Percentiles rank a stretch among this genome's conserved stretches.
phyloP scores from a whole-genome alignment of 2,113 vertebrate species.

The Perccottus glenii region DNA sequence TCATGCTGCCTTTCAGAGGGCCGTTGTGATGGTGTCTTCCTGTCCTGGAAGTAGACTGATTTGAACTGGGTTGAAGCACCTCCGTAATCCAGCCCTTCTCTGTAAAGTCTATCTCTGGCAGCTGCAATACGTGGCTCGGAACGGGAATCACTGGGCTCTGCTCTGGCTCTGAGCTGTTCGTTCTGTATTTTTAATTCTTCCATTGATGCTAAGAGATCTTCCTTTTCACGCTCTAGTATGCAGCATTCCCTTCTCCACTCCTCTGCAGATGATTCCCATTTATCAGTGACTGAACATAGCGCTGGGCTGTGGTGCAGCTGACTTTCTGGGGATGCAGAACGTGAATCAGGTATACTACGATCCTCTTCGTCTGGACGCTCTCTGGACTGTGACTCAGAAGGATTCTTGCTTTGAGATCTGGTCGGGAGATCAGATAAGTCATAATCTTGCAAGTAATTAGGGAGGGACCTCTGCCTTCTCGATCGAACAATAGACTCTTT shows the following conservation, averaged over 20 bases:
- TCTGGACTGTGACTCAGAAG: neutral
- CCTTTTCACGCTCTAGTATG: neutral
- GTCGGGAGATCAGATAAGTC: neutral
- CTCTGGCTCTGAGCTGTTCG: neutral
- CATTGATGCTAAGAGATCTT: neutral
- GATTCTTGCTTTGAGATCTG: neutral
- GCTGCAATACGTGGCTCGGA: neutral
- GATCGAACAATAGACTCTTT: neutral
- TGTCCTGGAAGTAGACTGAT: no score
- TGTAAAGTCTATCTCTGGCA: no score
- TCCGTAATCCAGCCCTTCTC: no score
- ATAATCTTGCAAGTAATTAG: neutral
- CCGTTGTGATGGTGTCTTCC: no score
- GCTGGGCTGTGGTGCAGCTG: neutral
- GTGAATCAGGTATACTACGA: neutral
- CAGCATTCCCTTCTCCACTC: neutral
- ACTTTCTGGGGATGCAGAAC: neutral
- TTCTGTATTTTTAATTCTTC: neutral
- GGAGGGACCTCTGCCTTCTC: neutral
- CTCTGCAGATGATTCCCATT: neutral
- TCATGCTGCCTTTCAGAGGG: no score
- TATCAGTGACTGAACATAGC: neutral
- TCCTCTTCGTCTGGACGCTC: neutral
- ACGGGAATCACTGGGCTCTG: neutral
- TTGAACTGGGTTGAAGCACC: no score